These are phyloP conservation scores for Pomatorhinus ruficollis DNA, from an alignment of 2,113 vertebrate genomes.

Conservation along the genomic window DNA sequence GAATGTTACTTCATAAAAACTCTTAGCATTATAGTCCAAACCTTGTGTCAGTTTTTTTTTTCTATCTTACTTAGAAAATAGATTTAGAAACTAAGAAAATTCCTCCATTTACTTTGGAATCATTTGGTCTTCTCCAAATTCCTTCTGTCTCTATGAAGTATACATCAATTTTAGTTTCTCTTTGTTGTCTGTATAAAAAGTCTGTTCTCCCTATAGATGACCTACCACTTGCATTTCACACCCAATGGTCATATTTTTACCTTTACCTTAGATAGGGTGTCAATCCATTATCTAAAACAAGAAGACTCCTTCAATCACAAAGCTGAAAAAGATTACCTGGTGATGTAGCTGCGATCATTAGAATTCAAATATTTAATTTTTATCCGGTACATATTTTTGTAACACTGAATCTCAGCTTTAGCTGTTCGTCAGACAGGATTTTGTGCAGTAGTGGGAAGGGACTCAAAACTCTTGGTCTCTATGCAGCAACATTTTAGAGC, in stretches of 20 bases:
- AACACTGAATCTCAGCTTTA: conserved; percentile 35
- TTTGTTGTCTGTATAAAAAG: background rate
- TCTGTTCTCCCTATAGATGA: background rate
- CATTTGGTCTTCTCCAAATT: background rate
- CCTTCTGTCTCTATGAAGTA: background rate
- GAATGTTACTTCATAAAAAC: background rate
- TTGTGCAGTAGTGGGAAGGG: background rate
- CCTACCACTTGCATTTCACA: background rate
- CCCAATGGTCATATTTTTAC: background rate
- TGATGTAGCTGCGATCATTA: conserved; percentile 29
- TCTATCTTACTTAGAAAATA: background rate
- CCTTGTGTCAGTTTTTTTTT: background rate
- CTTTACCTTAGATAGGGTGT: conserved; percentile 15
- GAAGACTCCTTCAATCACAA: conserved; percentile 43
- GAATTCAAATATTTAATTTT: conserved; percentile 63
- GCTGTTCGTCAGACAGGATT: conserved; percentile 25
- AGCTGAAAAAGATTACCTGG: conserved; percentile 44
- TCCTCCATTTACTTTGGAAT: background rate
- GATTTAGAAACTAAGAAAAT: background rate
- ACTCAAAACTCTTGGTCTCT: background rate
- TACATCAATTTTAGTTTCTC: background rate
- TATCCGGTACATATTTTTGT: conserved; percentile 51
- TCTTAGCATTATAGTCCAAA: background rate
- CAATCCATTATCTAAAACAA: conserved; percentile 19
- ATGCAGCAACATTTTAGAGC: background rate